Evolutionary conservation across 2,113 vertebrate species (phyloP).

Genomic region (Morone chrysops): DNA sequence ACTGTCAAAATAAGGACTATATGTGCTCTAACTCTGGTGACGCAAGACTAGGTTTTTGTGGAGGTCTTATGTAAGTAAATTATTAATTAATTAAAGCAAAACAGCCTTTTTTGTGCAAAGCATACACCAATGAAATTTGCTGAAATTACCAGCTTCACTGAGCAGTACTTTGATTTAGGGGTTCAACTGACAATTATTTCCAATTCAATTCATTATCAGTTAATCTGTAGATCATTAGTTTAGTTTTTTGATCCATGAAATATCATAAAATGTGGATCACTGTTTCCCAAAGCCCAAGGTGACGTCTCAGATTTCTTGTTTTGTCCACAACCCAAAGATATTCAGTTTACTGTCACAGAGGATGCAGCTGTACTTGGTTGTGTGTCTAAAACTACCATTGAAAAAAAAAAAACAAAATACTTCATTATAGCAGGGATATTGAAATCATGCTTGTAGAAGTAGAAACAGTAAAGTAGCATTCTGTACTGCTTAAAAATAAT

Average conservation of each 20-base stretch:
- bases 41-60: background rate
- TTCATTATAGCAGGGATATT: background rate
- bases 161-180: too few relatives aligned
- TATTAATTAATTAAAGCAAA: background rate
- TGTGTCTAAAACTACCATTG: background rate
- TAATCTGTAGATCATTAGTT: too few relatives aligned
- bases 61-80: background rate
- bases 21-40: too few relatives aligned
- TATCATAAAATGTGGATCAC: too few relatives aligned
- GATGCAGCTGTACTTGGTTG: background rate
- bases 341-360: background rate
- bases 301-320: too few relatives aligned
- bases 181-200: too few relatives aligned
- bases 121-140: background rate
- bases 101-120: background rate
- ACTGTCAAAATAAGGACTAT: slow-evolving; percentile 82
- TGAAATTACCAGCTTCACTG: background rate
- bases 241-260: too few relatives aligned
- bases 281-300: too few relatives aligned
- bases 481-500: background rate
- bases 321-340: too few relatives aligned
- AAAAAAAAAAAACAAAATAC: too few relatives aligned
- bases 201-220: too few relatives aligned
- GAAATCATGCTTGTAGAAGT: background rate
- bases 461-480: too few relatives aligned